phyloP scores from a whole-genome alignment of 2,797 vertebrate species.

The Liasis olivaceus region DNA sequence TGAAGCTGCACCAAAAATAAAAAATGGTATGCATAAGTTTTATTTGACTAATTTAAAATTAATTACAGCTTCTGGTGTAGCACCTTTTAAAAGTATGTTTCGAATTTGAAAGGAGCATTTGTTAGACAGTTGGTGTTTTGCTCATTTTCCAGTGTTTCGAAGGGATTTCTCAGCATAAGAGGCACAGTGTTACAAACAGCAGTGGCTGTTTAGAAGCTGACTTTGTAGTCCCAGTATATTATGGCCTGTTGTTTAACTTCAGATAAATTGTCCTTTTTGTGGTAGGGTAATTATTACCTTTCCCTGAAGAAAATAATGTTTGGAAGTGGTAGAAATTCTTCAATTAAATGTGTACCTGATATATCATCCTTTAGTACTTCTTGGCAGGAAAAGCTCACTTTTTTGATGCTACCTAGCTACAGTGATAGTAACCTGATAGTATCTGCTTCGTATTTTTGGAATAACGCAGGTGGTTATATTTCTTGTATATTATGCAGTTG shows the following conservation, averaged over 20 bases:
- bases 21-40: slow-evolving; percentile 36
- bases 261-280: background rate
- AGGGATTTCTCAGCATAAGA: background rate
- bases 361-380: background rate
- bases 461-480: background rate
- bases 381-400: background rate
- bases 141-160: background rate
- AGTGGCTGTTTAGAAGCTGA: background rate
- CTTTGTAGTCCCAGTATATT: background rate
- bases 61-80: slow-evolving; percentile 51
- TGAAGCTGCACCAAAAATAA: slow-evolving; percentile 28
- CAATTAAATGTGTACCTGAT: background rate
- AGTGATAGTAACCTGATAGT: background rate
- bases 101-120: slow-evolving; percentile 47
- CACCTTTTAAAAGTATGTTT: slow-evolving; percentile 26
- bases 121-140: background rate
- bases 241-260: background rate
- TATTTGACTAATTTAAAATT: slow-evolving; percentile 47
- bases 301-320: background rate
- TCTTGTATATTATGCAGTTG: background rate
- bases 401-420: background rate
- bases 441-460: background rate
- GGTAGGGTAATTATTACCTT: background rate
- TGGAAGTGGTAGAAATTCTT: background rate
- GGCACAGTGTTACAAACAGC: background rate